Base-by-base conservation (phyloP, 2,888 invertebrate genomes). In the Lutraria lutraria region DNA sequence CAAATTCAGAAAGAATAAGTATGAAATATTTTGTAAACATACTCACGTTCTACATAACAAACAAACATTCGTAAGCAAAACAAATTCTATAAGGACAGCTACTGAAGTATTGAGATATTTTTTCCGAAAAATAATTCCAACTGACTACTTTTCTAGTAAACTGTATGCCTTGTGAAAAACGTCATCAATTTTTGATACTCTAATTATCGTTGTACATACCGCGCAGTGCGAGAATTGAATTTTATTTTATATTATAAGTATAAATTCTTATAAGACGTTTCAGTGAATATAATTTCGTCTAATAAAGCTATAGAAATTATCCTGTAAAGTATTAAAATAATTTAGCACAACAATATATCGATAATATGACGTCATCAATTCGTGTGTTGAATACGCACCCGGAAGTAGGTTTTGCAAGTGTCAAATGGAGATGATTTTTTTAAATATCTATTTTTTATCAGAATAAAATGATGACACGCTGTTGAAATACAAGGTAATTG, bases 301-400 rank as follows among this genome's bases (percentile, higher is more conserved):
- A 31, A 34, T 76, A 34, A 34, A 34, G 31, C 8, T n/a, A 76
- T 13, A 76, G 16, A 31, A 29, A 25, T 34, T 31, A 76, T 34
- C 19, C 8, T 19, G 19, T 76, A 16, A 76, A 31, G 6, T 31
- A 81, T n/a, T 1, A 21, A 34, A 34, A 81, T 81, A 52, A 52
- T 81, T 52, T 81, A n/a, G n/a, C 15, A 52, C 19, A 52, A 81
- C 2, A 29, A 83, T n/a, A 29, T 83, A 16, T 13, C 16, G 63
- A 34, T 19, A 76, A 52, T 63, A 72, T 93, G 93, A 95, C 95
- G 95, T 95, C 93, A 94, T 90, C 90, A 88, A 54, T 92, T 87
- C 89, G 82, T 93, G 94, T 83, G 93, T 86, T 80, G 13, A 89
- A 80, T 91, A 86, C 91, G 86, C 91, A 91, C 91, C 89, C 91